Conservation (phyloP, 2,113 vertebrate genomes). For the Elgaria multicarinata region DNA sequence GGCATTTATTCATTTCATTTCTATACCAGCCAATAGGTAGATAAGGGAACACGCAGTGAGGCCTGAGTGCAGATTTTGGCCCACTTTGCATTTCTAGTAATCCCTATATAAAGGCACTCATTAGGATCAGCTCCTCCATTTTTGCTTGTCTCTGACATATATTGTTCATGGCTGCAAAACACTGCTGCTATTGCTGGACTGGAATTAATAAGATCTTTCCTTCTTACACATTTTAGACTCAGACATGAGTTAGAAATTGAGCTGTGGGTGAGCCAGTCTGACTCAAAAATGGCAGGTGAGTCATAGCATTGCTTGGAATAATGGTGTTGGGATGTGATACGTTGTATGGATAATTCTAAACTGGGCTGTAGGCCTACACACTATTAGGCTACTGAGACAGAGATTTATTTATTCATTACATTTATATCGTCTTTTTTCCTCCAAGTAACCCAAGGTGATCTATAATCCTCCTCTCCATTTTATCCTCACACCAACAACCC, state of each 20-base stretch:
- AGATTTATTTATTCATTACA: too few relatives aligned
- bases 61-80: not conserved
- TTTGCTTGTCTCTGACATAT: not conserved
- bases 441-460: too few relatives aligned
- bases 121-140: not conserved
- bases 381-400: not conserved
- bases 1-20: not conserved
- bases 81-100: not conserved
- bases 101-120: not conserved
- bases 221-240: constrained; percentile 55
- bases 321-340: not conserved
- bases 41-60: not conserved
- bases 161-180: not conserved
- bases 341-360: not conserved
- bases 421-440: too few relatives aligned
- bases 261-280: not conserved
- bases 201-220: not conserved
- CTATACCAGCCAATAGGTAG: not conserved
- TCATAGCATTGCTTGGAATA: not conserved
- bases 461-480: too few relatives aligned
- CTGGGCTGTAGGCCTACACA: not conserved
- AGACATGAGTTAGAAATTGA: constrained; percentile 65
- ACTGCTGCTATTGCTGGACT: not conserved
- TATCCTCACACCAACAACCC: too few relatives aligned
- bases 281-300: constrained; percentile 42